Conservation (phyloP, 2,888 invertebrate species). For the Protophormia terraenovae region DNA sequence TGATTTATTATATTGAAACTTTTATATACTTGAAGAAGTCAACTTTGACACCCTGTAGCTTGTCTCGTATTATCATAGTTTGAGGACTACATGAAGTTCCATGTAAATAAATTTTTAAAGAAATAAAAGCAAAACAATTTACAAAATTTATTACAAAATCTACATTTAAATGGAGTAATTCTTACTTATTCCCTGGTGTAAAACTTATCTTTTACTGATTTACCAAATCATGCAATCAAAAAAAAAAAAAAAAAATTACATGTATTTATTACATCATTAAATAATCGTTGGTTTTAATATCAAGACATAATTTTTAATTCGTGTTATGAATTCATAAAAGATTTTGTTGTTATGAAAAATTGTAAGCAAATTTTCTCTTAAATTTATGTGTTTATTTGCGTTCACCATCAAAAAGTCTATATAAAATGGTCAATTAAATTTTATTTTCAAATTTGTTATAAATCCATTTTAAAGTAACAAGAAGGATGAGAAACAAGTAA, state of each 20-base stretch:
- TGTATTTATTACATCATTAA: conserved; percentile 8
- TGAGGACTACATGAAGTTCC: too few species aligned
- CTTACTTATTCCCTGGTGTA: too few species aligned
- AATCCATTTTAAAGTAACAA: neutral
- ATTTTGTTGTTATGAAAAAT: neutral
- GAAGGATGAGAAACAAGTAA: neutral
- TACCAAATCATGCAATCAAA: neutral
- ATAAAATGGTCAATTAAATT: conserved; percentile 39
- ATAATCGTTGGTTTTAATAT: neutral
- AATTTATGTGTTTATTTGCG: neutral
- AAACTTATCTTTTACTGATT: neutral
- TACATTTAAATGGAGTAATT: too few species aligned
- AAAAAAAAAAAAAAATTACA: too few species aligned
- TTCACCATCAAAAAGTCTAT: neutral
- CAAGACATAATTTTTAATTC: neutral
- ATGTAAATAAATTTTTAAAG: too few species aligned
- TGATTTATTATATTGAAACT: too few species aligned
- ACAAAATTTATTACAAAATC: too few species aligned
- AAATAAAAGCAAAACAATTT: too few species aligned
- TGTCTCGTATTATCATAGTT: too few species aligned
- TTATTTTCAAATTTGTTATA: neutral
- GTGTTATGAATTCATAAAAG: conserved; percentile 1
- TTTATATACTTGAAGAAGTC: too few species aligned
- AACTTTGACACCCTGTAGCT: too few species aligned
- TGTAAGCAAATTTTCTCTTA: neutral